Conservation (phyloP, 2,888 invertebrate genomes). For the Cataglyphis altisquamis region DNA sequence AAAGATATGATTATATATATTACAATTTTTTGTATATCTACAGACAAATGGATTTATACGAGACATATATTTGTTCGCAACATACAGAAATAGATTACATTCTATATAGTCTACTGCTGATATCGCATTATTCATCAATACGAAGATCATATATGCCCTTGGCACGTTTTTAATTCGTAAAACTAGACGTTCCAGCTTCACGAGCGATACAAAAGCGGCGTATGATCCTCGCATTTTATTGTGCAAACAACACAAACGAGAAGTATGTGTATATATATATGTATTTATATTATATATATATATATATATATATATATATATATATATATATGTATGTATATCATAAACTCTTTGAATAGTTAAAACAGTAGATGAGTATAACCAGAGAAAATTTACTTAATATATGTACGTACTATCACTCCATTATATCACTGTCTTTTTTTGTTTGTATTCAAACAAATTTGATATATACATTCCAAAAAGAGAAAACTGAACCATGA, state of each 20-base stretch:
- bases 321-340: slow-evolving; percentile 52
- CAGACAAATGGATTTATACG: slow-evolving; percentile 61
- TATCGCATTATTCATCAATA: slow-evolving; percentile 49
- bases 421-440: slow-evolving; percentile 57
- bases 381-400: slow-evolving; percentile 64
- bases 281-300: slow-evolving; percentile 44
- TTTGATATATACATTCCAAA: slow-evolving; percentile 12
- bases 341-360: slow-evolving; percentile 75
- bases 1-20: slow-evolving; percentile 66
- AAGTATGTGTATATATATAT: slow-evolving; percentile 57
- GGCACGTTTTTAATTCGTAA: slow-evolving; percentile 69
- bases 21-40: slow-evolving; percentile 67
- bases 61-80: slow-evolving; percentile 57
- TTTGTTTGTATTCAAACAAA: slow-evolving; percentile 42
- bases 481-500: slow-evolving; percentile 15
- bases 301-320: slow-evolving; percentile 40
- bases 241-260: slow-evolving; percentile 38
- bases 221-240: slow-evolving; percentile 57
- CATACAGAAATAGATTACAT: slow-evolving; percentile 69
- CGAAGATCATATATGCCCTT: slow-evolving; percentile 64
- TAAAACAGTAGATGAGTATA: slow-evolving; percentile 69
- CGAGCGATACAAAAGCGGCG: slow-evolving; percentile 63
- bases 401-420: slow-evolving; percentile 60
- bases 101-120: slow-evolving; percentile 34
- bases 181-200: slow-evolving; percentile 57